Percentiles rank a stretch among this genome's conserved stretches.
Conservation (phyloP, 2,888 invertebrate species). For the Rapana venosa region DNA sequence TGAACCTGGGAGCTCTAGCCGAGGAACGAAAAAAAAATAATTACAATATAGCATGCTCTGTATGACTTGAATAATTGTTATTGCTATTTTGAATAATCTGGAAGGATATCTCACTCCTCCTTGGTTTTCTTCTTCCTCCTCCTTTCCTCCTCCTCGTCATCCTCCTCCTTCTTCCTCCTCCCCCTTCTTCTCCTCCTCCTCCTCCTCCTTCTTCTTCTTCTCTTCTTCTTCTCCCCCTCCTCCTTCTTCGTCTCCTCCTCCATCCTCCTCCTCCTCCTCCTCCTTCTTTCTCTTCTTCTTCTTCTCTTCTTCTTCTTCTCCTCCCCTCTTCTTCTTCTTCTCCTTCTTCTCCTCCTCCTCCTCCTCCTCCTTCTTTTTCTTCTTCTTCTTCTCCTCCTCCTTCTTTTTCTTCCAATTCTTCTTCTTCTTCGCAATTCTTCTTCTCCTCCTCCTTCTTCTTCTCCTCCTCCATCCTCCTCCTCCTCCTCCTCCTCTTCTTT, state of each 20-base stretch:
- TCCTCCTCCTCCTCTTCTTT: not conserved
- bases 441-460: not conserved
- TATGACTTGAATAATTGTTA: too few relatives aligned
- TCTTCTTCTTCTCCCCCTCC: not conserved
- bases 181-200: not conserved
- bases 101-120: not conserved
- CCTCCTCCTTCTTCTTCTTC: not conserved
- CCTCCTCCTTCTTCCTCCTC: not conserved
- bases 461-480: not conserved
- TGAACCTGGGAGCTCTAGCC: too few relatives aligned
- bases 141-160: not conserved
- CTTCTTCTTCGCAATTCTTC: too few relatives aligned
- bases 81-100: too few relatives aligned
- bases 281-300: not conserved
- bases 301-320: not conserved
- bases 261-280: not conserved
- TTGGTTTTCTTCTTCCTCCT: not conserved
- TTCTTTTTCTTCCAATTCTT: too few relatives aligned
- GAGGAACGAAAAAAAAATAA: too few relatives aligned
- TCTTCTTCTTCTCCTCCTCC: not conserved
- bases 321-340: not conserved
- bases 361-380: not conserved
- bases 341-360: not conserved
- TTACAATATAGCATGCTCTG: too few relatives aligned
- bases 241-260: not conserved